Base-by-base conservation (phyloP, 2,888 invertebrate genomes). In the Agriopis leucophaearia region DNA sequence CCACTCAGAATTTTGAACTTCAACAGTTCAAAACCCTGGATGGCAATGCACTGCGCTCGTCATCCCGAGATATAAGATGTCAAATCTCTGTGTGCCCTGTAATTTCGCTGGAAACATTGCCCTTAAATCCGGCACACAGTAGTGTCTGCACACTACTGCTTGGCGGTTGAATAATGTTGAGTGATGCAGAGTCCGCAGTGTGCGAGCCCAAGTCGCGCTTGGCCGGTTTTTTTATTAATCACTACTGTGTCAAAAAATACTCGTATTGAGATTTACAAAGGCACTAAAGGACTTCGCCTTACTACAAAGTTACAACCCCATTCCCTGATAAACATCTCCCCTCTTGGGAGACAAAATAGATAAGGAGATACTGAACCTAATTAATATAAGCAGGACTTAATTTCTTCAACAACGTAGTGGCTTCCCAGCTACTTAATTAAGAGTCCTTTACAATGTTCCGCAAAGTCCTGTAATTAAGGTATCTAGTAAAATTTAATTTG, bases 291-390 rank as follows among this genome's bases (percentile, higher is more conserved):
- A 35, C 51, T 27, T 9, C 8, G 15, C 36, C 27, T 58, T 7
- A 16, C 38, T 47, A n/a, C 18, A 50, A 50, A 59, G 18, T 51
- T n/a, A 50, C 58, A 38, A 58, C 50, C 27, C 27, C 48, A 38
- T 27, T 55, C 5, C 10, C 50, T 3, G 52, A 52, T 65, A 57
- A 65, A 65, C 54, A 52, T 58, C 55, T 50, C 55, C 63, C 55
- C 54, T 47, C 64, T 18, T 57, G 56, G 77, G 78, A n/a, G 64
- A 63, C 38, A 81, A 52, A 52, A 59, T 42, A 58, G 58, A 63
- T 67, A 67, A 63, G 36, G 63, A 59, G 67, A 63, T 59, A 59
- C 67, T 67, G 42, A 67, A 54, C 58, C 59, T 54, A 68, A 68
- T 68, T 63, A 68, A 59, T 68, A 63, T 63, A 64, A 68, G 63